Evolutionary conservation across 1,140 invertebrate species (phyloP), one percentile per base, ranked within the genome.

Genomic region (Whitmania pigra): DNA sequence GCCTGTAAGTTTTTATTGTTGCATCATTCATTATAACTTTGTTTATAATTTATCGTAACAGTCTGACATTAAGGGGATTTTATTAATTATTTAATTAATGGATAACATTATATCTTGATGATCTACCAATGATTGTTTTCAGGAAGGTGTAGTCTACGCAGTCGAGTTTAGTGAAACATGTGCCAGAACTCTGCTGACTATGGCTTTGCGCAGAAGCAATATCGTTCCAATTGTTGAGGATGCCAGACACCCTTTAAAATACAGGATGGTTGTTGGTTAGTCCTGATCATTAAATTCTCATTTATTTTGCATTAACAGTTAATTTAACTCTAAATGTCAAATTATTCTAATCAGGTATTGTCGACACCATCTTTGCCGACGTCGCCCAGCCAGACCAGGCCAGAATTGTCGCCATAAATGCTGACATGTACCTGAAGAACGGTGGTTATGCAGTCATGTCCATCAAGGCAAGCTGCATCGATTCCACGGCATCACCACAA

Each of bases 221-320:
- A 93, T 99, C 73, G 94, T 99, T 81, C 97, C 97, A 5, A 99
- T 99, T 72, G 97, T 99, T 76, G 97, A 99, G 85, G 97, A 99
- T 83, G 97, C 96, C 5, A 87, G 96, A 79, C 94, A 98, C 86
- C 97, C 97, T 27, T 90, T 96, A 76, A 99, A 98, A 85, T 99
- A 99, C 81, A 86, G 96, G 81, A 99, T 98, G 95, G 76, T 85
- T 25, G 89, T 97, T 17, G 92, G 92, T 79, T 77, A 77, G 78
- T 76, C n/a, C 18, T 25, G 29, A 91, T 91, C 89, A 91, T 0
- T 90, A 92, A 78, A 89, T 88, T n/a, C 86, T 92, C 79, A 91
- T 29, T 18, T 36, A 22, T 69, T 13, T 49, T 36, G 6, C 31
- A 0, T 27, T 69, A 40, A 6, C 29, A 20, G 7, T 69, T 49